Conservation (phyloP, 2,113 vertebrate species). For the Psophia crepitans region DNA sequence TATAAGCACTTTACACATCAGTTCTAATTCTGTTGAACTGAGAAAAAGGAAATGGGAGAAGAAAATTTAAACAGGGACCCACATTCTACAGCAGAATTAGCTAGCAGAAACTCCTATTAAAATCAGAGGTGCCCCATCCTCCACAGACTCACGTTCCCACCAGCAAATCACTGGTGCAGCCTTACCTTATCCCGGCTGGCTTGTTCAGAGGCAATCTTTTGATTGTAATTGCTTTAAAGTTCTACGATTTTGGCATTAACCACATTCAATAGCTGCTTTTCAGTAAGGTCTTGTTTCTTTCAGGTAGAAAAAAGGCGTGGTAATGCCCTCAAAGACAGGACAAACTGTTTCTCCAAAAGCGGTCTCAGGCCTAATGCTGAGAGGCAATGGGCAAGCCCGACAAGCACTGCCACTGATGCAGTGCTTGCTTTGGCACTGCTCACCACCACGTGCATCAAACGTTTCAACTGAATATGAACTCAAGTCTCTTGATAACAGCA, state of each 20-base stretch:
- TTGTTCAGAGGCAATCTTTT: neutral
- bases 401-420: neutral
- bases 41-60: conserved; percentile 41
- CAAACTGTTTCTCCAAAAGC: neutral
- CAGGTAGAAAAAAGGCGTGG: neutral
- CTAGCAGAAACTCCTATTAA: neutral
- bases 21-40: conserved; percentile 32
- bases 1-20: conserved; percentile 35
- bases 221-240: neutral
- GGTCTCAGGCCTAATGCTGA: neutral
- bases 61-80: neutral
- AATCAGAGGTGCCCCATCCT: neutral
- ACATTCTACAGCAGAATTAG: neutral
- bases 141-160: neutral
- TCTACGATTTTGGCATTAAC: neutral
- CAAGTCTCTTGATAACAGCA: neutral
- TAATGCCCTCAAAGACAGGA: neutral
- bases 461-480: neutral
- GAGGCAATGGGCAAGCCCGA: fast-evolving
- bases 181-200: neutral
- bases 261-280: neutral
- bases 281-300: neutral
- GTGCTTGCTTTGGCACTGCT: neutral
- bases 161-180: neutral
- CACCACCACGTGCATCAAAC: neutral